These are phyloP conservation scores for Anadara kagoshimensis DNA, from an alignment of 1,140 invertebrate species.

Conservation along the genomic window DNA sequence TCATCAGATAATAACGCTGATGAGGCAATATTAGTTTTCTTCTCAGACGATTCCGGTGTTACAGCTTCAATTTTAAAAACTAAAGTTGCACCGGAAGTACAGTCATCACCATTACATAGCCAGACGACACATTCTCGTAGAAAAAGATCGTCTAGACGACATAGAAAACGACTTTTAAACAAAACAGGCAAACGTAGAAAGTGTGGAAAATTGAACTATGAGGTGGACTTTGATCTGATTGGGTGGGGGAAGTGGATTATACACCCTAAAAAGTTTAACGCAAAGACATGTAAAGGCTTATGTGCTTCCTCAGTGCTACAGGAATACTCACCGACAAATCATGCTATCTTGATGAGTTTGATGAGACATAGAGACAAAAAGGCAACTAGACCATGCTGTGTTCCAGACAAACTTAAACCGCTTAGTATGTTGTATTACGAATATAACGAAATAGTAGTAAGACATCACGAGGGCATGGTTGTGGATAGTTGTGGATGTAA, in stretches of 20 bases:
- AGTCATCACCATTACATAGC: too few relatives aligned
- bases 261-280: constrained; percentile 95
- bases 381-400: constrained; percentile 69
- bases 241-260: constrained; percentile 99
- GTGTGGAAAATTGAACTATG: constrained; percentile 76
- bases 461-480: constrained; percentile 61
- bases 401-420: constrained; percentile 68
- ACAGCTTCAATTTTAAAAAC: too few relatives aligned
- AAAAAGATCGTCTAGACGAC: too few relatives aligned
- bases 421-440: constrained; percentile 73
- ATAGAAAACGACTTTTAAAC: too few relatives aligned
- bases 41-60: too few relatives aligned
- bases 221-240: constrained; percentile 95
- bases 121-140: too few relatives aligned
- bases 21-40: too few relatives aligned
- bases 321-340: constrained; percentile 85
- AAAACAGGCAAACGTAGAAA: constrained; percentile 26
- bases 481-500: constrained; percentile 62
- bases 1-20: too few relatives aligned
- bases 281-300: constrained; percentile 93
- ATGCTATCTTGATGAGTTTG: constrained; percentile 97
- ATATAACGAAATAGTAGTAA: constrained; percentile 63
- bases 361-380: constrained; percentile 79
- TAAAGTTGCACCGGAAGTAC: too few relatives aligned
- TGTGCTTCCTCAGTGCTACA: constrained; percentile 78